Evolutionary conservation across 2,113 vertebrate species (phyloP), one percentile per base, ranked within the genome.

Genomic region (Trematocara marginatum): DNA sequence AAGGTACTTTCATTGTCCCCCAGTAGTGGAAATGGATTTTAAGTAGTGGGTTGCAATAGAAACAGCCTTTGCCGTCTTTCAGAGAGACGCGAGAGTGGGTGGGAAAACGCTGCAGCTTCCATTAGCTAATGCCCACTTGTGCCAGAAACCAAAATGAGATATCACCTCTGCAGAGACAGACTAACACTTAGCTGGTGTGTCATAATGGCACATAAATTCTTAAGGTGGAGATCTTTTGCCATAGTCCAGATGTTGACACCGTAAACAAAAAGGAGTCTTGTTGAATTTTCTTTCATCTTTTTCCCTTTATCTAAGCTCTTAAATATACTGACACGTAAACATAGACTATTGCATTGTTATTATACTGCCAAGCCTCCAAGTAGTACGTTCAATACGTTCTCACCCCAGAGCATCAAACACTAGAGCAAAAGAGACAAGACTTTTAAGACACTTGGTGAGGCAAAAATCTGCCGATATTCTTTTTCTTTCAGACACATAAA

Each of bases 121-220:
- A 96, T 96, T 96, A 96, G 95, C 94, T 96, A 96, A 96, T 96
- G 96, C 93, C 93, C 91, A 94, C 94, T 96, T 95, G 90, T 95
- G 91, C 85, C 88, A 85, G 90, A 79, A 84, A 87, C 87, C 34
- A 53, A 93, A 93, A 94, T 93, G 90, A 94, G 92, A 94, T 90
- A 89, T 56, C 86, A 82, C 56, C 66, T 81, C 76, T 69, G 49
- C 47, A 87, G 85, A 80, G 85, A 82, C 45, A 83, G 20, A 78
- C 42, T 52, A 86, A 88, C 84, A 64, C 61, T 56, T 78, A 82
- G 18, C 59, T 29, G 54, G 31, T 47, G 26, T 81, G 76, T 82
- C 66, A 54, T 87, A 92, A 87, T 61, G 71, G 23, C 79, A 5
- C 47, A 18, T 9, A 12, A 59, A 64, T 56, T 88, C 69, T 74